Percentiles rank a stretch among this genome's conserved stretches.
Conservation (phyloP, 2,113 vertebrate species). For the Paraplagusia blochii region DNA sequence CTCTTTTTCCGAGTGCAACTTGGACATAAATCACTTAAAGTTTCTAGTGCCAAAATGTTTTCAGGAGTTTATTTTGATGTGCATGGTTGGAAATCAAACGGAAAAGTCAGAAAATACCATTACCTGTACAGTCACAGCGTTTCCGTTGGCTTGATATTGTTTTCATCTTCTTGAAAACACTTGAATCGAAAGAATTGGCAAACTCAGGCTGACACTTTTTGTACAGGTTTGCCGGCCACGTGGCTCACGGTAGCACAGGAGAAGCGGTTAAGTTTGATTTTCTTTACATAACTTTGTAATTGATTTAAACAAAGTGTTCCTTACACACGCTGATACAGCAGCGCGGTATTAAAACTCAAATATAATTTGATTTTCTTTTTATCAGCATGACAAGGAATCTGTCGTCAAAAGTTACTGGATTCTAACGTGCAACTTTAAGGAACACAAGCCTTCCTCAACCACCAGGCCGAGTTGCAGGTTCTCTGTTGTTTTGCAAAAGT, state of each 20-base stretch:
- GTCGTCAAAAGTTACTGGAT: too few species aligned
- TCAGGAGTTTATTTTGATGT: conserved; percentile 13
- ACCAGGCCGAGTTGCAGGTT: background rate
- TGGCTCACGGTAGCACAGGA: conserved; percentile 8
- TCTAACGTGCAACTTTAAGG: too few species aligned
- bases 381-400: too few species aligned
- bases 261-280: background rate
- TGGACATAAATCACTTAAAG: conserved; percentile 38
- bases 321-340: background rate
- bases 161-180: conserved; percentile 14
- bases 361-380: background rate
- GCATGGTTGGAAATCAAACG: conserved; percentile 9
- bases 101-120: conserved; percentile 4
- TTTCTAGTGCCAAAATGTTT: conserved; percentile 32
- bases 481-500: too few species aligned
- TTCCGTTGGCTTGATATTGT: conserved; percentile 18
- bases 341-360: background rate
- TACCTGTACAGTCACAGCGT: conserved; percentile 13
- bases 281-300: background rate
- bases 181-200: conserved; percentile 14
- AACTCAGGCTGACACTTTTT: conserved; percentile 9
- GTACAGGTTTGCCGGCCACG: background rate
- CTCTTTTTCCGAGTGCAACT: conserved; percentile 34
- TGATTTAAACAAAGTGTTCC: background rate
- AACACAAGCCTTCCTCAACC: too few species aligned